Base-by-base conservation (phyloP, 2,888 invertebrate species). In the Pseudococcus longispinus region DNA sequence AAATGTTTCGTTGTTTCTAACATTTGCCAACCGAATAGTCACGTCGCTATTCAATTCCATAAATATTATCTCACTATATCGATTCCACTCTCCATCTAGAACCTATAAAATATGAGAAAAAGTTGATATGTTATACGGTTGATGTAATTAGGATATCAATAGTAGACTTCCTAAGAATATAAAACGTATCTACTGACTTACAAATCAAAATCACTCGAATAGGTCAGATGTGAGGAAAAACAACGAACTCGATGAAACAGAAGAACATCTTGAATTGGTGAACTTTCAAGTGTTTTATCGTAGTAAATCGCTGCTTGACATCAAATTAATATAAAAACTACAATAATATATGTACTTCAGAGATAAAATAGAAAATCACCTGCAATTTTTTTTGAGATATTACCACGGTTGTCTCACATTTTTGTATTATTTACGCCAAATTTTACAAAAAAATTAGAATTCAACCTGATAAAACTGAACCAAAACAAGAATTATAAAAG, bases 1-100 rank as follows among this genome's bases (percentile, higher is more conserved):
- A 83, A 94, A 90, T 88, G 90, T 91, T 89, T 94, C 94, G 88
- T 93, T 93, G 90, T 93, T 92, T 89, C 93, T 92, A 87, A 94
- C 92, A 90, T 94, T 94, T 77, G 92, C 92, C 85, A 93, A 89
- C 13, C 89, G 90, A 77, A 89, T 89, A 80, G 74, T 29, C 23
- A 26, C 15, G 26, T 37, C 32, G 20, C 37, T 51, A 60, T 29
- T 55, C 37, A 55, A 20, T 51, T 84, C 84, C 84, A 55, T 55
- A 26, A 11, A 55, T 46, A 9, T 55, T 26, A 84, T 6, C 32
- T 84, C 11, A 60, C 84, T 60, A 84, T 84, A 8, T 60, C 60
- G 9, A 60, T 23, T 8, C 60, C 20, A 23, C 23, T 60, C n/a
- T 23, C 23, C 13, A 13, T 23, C 20, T 0, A 13, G 23, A 60